These are phyloP conservation scores for Oncorhynchus kisutch DNA, from an alignment of 2,113 vertebrate species.

Conservation along the genomic window DNA sequence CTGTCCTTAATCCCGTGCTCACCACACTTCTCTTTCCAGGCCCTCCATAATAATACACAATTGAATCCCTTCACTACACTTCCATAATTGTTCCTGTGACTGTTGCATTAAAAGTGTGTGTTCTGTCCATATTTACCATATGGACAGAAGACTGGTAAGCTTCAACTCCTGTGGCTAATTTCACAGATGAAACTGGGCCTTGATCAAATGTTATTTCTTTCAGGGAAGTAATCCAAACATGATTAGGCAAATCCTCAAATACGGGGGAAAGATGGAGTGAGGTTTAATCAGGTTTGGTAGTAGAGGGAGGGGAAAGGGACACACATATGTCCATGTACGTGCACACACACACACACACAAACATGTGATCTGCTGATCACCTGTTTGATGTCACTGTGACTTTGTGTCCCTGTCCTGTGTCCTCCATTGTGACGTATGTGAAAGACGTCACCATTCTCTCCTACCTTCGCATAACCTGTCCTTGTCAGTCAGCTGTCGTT, in stretches of 20 bases:
- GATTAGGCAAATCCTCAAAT: neutral
- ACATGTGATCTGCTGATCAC: constrained; percentile 31
- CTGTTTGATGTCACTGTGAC: constrained; percentile 41
- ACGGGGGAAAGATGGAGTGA: constrained; percentile 9
- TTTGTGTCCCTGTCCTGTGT: neutral
- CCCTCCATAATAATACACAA: neutral
- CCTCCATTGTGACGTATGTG: neutral
- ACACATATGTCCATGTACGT: neutral
- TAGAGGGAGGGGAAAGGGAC: neutral
- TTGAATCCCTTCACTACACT: constrained; percentile 27
- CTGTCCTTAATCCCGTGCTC: constrained; percentile 45
- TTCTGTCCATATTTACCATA: constrained; percentile 12
- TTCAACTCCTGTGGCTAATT: neutral
- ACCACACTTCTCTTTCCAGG: neutral
- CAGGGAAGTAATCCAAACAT: constrained; percentile 21
- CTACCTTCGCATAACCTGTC: neutral
- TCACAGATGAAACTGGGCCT: neutral
- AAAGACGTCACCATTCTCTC: neutral
- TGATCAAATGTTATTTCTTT: neutral
- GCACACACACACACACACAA: constrained; percentile 7
- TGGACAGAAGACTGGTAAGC: neutral
- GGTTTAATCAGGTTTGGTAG: constrained; percentile 32
- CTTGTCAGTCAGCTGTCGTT: neutral
- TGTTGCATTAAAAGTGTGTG: neutral
- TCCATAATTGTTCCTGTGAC: constrained; percentile 18